Percentiles rank a stretch among this genome's conserved stretches.
Conservation (phyloP, 2,797 vertebrate genomes). For the Neosilurus mollespiculum region DNA sequence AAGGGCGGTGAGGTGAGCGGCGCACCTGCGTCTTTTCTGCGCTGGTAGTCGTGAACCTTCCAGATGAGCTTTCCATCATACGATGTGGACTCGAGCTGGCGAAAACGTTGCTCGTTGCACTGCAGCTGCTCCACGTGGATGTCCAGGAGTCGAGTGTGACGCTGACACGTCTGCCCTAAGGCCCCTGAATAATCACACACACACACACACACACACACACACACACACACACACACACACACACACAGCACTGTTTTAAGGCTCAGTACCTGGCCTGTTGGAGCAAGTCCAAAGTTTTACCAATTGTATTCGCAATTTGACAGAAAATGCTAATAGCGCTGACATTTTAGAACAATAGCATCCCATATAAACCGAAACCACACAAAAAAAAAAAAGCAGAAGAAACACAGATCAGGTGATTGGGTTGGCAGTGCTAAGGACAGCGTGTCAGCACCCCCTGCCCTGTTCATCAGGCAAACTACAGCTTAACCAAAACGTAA, state of each 20-base stretch:
- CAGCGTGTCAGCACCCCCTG: not conserved
- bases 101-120: conserved; percentile 81
- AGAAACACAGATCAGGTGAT: not conserved
- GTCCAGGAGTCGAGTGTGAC: conserved; percentile 79
- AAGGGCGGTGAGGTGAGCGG: conserved; percentile 84
- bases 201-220: conserved; percentile 12
- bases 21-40: conserved; percentile 75
- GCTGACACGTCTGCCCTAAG: conserved; percentile 78
- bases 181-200: conserved; percentile 64
- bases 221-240: conserved; percentile 18
- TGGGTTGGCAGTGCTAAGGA: not conserved
- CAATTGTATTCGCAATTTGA: not conserved
- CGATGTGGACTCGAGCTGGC: conserved; percentile 80
- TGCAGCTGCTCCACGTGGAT: conserved; percentile 81
- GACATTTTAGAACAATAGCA: not conserved
- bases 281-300: not conserved
- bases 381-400: not conserved
- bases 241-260: not conserved
- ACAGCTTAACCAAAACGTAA: not conserved
- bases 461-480: not conserved
- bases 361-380: not conserved
- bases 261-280: not conserved
- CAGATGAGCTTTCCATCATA: conserved; percentile 88
- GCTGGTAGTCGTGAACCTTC: conserved; percentile 83
- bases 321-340: not conserved